Base-by-base conservation (phyloP, 2,113 vertebrate species). In the Myrmophylax atrothorax region DNA sequence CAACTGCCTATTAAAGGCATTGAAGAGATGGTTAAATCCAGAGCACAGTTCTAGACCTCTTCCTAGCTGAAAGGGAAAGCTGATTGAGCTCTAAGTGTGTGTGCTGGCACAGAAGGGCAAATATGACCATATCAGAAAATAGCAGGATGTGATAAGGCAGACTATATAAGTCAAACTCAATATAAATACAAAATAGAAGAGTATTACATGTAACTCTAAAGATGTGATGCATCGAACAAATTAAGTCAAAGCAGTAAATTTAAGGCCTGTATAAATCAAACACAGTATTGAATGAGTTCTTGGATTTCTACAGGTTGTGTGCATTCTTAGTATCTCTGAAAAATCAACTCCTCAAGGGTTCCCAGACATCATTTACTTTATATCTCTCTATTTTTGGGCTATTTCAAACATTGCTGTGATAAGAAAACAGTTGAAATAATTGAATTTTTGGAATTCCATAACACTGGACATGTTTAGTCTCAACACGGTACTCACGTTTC, bases 341-440 rank as follows among this genome's bases (percentile, higher is more conserved):
- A 81, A 74, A 85, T 52, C 67, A 91, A 17, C 24, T 75, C 16
- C 33, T 17, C 37, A 66, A 23, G 13, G 12, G 22, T 75, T 94
- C 67, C 25, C 49, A 85, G 52, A 1, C 29, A 83, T 24, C 2
- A 37, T 18, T 38, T 79, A 28, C 63, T 89, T 85, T 26, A 50
- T 22, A 29, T 25, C 15, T 80, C 55, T 44, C 13, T 25, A 25
- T 55, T 91, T 62, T 40, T 28, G 3, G 44, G n/a, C 7, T 89
- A 55, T 77, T 89, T 77, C 18, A 82, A 85, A 90, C 31, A 78
- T 37, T 89, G 35, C 14, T 70, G 18, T 91, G 72, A 83, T 55
- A 52, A 87, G 75, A 66, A 91, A 96, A 90, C 33, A 94, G 40
- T 77, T 95, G n/a, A 83, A 93, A 83, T 64, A 92, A 93, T 67